Conservation (phyloP, 2,797 vertebrate genomes). For the Psittacula echo region DNA sequence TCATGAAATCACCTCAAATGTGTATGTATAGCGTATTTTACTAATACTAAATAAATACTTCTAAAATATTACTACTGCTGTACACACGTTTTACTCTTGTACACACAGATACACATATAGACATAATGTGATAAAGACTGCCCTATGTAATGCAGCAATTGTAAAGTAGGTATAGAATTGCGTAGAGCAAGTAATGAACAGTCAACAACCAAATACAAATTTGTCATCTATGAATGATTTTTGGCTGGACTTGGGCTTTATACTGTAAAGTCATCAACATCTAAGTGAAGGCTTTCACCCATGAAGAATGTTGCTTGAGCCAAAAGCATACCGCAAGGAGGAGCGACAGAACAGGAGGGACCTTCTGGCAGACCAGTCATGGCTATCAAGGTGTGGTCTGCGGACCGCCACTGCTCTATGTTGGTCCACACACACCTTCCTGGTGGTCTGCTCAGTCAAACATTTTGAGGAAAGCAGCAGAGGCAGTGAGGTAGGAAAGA, state of each 20-base stretch:
- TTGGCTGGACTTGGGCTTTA: background rate
- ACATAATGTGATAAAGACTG: background rate
- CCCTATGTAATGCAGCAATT: background rate
- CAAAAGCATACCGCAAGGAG: background rate
- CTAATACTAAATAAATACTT: background rate
- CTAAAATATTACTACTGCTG: background rate
- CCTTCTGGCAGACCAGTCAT: background rate
- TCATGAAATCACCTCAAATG: background rate
- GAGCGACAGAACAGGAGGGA: background rate
- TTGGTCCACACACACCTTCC: constrained; percentile 21
- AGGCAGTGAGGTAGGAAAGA: background rate
- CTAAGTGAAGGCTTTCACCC: background rate
- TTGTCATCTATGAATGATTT: background rate
- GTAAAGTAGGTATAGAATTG: background rate
- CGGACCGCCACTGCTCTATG: constrained; percentile 40
- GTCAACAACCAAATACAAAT: background rate
- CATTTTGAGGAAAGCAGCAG: background rate
- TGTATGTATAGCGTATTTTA: background rate
- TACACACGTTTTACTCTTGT: background rate
- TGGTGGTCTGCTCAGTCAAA: constrained; percentile 45
- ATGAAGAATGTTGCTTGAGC: background rate
- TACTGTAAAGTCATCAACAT: background rate
- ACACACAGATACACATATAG: background rate
- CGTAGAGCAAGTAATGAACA: background rate
- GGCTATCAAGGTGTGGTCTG: constrained; percentile 35